Percentiles rank a stretch among this genome's conserved stretches.
Evolutionary conservation across 2,113 vertebrate species (phyloP).

Genomic region (Phyllostomus discolor): DNA sequence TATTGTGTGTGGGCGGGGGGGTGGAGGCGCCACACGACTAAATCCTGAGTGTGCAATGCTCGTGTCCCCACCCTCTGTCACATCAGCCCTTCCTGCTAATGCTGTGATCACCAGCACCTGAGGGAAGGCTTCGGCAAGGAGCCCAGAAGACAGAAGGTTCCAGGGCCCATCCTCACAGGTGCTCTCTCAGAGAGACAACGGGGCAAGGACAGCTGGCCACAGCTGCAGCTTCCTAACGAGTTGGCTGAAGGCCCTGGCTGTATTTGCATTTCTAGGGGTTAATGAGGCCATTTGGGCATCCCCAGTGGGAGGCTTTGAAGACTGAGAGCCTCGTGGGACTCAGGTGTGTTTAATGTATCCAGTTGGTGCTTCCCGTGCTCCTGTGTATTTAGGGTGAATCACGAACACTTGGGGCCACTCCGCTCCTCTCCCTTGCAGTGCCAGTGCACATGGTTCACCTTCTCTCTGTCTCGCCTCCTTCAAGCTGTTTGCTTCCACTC

Average conservation of each 20-base stretch:
- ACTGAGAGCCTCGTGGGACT: not conserved
- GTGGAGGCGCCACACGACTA: too few relatives aligned
- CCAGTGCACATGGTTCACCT: not conserved
- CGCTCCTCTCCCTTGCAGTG: not conserved
- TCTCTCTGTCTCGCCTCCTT: not conserved
- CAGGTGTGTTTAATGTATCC: not conserved
- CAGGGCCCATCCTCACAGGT: not conserved
- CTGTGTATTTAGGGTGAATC: not conserved
- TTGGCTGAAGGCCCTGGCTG: not conserved
- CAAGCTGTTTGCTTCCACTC: not conserved
- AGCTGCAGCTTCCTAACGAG: not conserved
- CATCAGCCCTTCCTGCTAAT: not conserved
- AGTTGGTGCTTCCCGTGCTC: not conserved
- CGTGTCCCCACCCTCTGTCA: not conserved
- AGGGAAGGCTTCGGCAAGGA: not conserved
- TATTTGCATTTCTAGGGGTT: not conserved
- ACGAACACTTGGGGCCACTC: conserved; percentile 19
- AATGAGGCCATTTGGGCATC: too few relatives aligned
- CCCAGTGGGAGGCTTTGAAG: not conserved
- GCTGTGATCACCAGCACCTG: not conserved
- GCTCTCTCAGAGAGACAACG: not conserved
- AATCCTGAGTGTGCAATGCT: not conserved
- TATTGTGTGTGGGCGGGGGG: not conserved
- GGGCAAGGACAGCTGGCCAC: not conserved
- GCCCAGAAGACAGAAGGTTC: not conserved